Evolutionary conservation across 2,888 invertebrate species (phyloP).

Genomic region (Microctonus hyperodae): DNA sequence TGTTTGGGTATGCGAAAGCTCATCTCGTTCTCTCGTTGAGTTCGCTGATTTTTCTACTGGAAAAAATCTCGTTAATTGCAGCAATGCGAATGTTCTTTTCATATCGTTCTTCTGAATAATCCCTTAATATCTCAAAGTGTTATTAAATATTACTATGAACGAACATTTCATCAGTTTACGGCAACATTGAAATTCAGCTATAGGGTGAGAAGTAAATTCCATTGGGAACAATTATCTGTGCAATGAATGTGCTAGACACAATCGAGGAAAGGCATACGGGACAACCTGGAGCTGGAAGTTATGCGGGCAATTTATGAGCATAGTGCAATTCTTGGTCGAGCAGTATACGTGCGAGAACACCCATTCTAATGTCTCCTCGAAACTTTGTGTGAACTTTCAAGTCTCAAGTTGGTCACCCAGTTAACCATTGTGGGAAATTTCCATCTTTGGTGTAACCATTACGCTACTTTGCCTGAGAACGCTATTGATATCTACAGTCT

Average conservation of each 20-base stretch:
- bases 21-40: background rate
- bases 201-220: conserved; percentile 2
- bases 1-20: conserved; percentile 13
- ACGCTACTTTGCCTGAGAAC: conserved; percentile 31
- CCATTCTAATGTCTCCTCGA: conserved; percentile 23
- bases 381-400: conserved; percentile 36
- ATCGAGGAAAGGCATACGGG: conserved; percentile 26
- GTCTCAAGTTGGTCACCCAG: conserved; percentile 41
- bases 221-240: conserved; percentile 29
- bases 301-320: conserved; percentile 31
- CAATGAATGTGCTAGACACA: conserved; percentile 27
- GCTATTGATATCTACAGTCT: conserved; percentile 16
- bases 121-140: background rate
- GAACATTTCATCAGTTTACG: background rate
- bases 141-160: background rate
- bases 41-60: conserved; percentile 4
- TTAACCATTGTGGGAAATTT: conserved; percentile 39
- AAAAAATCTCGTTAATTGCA: conserved; percentile 18
- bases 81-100: conserved; percentile 3
- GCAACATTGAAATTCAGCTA: conserved; percentile 1
- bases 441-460: conserved; percentile 36
- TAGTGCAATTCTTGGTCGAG: conserved; percentile 23
- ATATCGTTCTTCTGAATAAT: background rate
- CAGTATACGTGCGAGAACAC: conserved; percentile 15
- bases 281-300: conserved; percentile 21